These are phyloP conservation scores for Pangasius krempfi DNA, from an alignment of 2,797 vertebrate species.

Conservation along the genomic window DNA sequence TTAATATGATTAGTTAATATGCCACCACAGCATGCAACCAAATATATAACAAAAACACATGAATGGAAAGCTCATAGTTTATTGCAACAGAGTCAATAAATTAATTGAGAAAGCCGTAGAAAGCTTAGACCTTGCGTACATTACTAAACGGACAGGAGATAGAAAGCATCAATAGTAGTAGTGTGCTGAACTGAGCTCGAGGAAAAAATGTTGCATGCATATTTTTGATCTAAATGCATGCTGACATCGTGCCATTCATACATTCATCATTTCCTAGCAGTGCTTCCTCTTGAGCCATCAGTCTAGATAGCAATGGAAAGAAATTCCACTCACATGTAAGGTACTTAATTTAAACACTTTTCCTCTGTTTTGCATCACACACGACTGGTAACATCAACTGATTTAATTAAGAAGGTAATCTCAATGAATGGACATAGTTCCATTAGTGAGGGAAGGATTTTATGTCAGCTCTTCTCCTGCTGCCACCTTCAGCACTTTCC, in stretches of 20 bases:
- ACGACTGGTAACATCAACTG: slow-evolving; percentile 52
- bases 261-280: not conserved
- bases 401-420: slow-evolving; percentile 52
- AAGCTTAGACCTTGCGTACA: not conserved
- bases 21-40: not conserved
- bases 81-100: not conserved
- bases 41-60: not conserved
- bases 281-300: slow-evolving; percentile 48
- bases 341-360: slow-evolving; percentile 57
- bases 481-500: slow-evolving; percentile 30
- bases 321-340: slow-evolving; percentile 56
- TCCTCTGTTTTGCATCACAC: slow-evolving; percentile 53
- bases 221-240: slow-evolving; percentile 10
- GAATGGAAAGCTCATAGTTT: not conserved
- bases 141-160: not conserved
- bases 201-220: not conserved
- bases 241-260: not conserved
- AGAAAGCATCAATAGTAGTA: not conserved
- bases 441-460: slow-evolving; percentile 48
- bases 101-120: not conserved
- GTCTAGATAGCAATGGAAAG: slow-evolving; percentile 52
- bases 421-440: slow-evolving; percentile 39
- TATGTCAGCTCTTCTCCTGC: slow-evolving; percentile 32
- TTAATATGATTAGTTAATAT: not conserved
- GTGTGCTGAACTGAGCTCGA: not conserved